Base-by-base conservation (phyloP, 2,797 vertebrate species). In the Alosa sapidissima region DNA sequence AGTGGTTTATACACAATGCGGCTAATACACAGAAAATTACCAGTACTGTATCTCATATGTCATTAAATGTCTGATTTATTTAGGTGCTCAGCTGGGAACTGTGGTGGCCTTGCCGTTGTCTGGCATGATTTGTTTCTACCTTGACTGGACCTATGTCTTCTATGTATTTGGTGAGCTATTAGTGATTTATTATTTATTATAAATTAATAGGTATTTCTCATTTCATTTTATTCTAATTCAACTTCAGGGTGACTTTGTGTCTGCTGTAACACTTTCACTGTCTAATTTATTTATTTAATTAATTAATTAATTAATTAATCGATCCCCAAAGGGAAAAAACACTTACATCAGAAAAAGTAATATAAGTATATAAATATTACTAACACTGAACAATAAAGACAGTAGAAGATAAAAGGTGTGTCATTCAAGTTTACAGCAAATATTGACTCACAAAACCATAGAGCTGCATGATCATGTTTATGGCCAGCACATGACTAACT, bases 61-160 rank as follows among this genome's bases (percentile, higher is more conserved):
- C 21, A 62, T 45, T 78, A 78, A 78, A 5, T 1, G 72, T 78
- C 36, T 78, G 11, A 10, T 82, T 75, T 81, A 68, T 90, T 13
- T 6, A 99, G 98, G 98, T 92, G 96, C 97, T 51, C 97, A 98
- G 90, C 91, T 99, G 88, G 98, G 98, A 85, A 99, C 98, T 1
- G 98, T 99, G 48, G 92, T 99, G 1, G 94, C 97, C 83, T 96
- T 99, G 81, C 98, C 98, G 36, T 88, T 99, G 0, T 98, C 97
- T 87, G 98, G 97, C 68, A 92, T 98, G 92, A 98, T 99, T 92
- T 98, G 97, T 91, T 99, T 96, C 94, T 98, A 99, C 89, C 91
- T 98, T 93, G 94, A 96, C 89, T 99, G 98, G 98, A 95, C 95
- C 84, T 99, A 98, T 0, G 96, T 99, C 87, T 99, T 99, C 94